Evolutionary conservation across 2,113 vertebrate genomes (phyloP).

Genomic region (Polypterus bichir): DNA sequence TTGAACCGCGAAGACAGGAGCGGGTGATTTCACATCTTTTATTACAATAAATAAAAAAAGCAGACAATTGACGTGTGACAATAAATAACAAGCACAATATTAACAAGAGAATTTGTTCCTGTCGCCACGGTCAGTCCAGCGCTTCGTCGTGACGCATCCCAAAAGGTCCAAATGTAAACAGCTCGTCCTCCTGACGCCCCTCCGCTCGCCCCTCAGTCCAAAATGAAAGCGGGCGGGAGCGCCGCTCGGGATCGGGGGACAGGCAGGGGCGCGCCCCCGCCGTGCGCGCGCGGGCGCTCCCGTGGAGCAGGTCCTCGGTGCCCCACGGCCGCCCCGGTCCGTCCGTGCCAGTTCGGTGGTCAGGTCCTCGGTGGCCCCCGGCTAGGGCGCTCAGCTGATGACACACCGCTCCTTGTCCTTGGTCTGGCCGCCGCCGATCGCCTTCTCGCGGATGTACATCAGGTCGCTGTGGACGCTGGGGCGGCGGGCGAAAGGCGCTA

Average conservation of each 20-base stretch:
- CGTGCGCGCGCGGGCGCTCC: constrained; percentile 5
- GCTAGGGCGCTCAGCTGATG: constrained; percentile 60
- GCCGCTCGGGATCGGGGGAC: constrained; percentile 5
- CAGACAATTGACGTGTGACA: too few relatives aligned
- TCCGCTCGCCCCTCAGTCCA: not conserved
- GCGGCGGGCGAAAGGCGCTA: constrained; percentile 81
- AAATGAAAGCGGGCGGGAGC: too few relatives aligned
- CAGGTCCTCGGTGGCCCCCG: too few relatives aligned
- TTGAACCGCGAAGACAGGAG: too few relatives aligned
- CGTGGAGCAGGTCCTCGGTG: too few relatives aligned
- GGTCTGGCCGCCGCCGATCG: constrained; percentile 60
- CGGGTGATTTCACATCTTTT: too few relatives aligned
- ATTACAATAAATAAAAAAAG: too few relatives aligned
- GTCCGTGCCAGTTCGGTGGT: too few relatives aligned
- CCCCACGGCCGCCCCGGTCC: not conserved
- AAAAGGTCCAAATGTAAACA: constrained; percentile 15
- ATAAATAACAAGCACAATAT: too few relatives aligned
- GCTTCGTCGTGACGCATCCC: too few relatives aligned
- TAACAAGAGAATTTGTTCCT: constrained; percentile 40
- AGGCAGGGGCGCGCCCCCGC: constrained; percentile 1
- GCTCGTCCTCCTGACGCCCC: constrained; percentile 16
- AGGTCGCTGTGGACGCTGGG: constrained; percentile 96
- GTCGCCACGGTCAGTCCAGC: too few relatives aligned
- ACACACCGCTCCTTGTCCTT: constrained; percentile 86
- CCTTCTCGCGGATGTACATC: constrained; percentile 90